These are phyloP conservation scores for Sterrhoptilus dennistouni DNA, from an alignment of 2,113 vertebrate genomes.

Conservation along the genomic window DNA sequence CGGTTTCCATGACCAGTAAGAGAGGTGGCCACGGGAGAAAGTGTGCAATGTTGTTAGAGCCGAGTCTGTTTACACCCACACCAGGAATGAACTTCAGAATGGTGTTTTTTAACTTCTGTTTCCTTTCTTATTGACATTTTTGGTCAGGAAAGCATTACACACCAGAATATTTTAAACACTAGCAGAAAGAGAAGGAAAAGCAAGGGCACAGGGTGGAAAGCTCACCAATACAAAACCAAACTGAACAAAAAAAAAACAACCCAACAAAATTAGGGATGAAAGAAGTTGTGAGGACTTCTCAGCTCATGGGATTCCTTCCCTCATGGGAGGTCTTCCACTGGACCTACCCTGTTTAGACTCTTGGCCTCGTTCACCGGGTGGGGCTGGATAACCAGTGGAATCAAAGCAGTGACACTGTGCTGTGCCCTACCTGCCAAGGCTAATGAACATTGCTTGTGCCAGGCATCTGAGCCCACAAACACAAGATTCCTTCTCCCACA, in stretches of 20 bases:
- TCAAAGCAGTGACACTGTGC: background rate
- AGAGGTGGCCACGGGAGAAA: background rate
- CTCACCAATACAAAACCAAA: background rate
- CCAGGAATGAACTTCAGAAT: background rate
- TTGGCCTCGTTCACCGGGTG: background rate
- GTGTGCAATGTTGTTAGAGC: background rate
- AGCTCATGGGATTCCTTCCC: background rate
- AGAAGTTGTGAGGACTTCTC: background rate
- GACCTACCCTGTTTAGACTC: background rate
- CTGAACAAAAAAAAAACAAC: background rate
- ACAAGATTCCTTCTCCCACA: background rate
- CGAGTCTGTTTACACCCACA: background rate
- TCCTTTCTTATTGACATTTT: background rate
- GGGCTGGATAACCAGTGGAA: background rate
- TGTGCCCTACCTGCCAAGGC: background rate
- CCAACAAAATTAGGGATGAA: background rate
- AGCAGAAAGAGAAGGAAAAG: background rate
- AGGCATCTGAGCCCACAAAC: background rate
- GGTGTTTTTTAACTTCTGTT: background rate
- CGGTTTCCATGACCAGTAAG: background rate
- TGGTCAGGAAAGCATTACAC: background rate
- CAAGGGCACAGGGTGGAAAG: too few relatives aligned
- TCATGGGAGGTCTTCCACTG: background rate
- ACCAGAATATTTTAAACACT: background rate
- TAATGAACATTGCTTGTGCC: background rate